These are phyloP conservation scores for Acanthisitta chloris DNA, from an alignment of 2,113 vertebrate species.

Conservation along the genomic window DNA sequence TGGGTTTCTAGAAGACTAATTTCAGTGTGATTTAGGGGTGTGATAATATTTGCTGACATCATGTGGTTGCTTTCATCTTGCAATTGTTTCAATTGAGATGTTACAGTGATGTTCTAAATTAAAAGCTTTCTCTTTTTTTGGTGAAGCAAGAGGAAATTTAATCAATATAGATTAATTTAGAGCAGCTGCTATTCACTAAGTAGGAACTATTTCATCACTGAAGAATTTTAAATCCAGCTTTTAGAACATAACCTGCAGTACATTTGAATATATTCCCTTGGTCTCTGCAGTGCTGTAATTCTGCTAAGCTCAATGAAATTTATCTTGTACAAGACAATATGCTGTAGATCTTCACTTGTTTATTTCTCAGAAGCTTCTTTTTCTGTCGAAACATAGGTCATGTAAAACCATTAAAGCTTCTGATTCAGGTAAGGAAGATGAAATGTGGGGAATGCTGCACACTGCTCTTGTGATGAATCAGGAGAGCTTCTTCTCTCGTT, in stretches of 20 bases:
- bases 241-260: conserved; percentile 24
- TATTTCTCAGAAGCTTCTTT: conserved; percentile 22
- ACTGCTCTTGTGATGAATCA: neutral
- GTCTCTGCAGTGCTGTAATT: conserved; percentile 33
- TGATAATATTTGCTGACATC: conserved; percentile 42
- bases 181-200: conserved; percentile 37
- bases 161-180: conserved; percentile 59
- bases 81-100: conserved; percentile 35
- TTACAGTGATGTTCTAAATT: conserved; percentile 27
- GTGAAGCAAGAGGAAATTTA: conserved; percentile 28
- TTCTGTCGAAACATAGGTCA: neutral
- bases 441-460: neutral
- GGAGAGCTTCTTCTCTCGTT: neutral
- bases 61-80: neutral
- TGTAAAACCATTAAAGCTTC: neutral
- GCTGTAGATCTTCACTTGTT: conserved; percentile 45
- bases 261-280: conserved; percentile 26
- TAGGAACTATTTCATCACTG: conserved; percentile 23
- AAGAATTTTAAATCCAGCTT: conserved; percentile 47
- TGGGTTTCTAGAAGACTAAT: neutral
- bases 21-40: conserved; percentile 2
- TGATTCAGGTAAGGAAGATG: neutral
- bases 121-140: neutral
- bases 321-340: neutral
- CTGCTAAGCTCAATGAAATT: conserved; percentile 20